These are phyloP conservation scores for Porites rus DNA, from an alignment of 92 coral and sea anemone species.

Conservation along the genomic window DNA sequence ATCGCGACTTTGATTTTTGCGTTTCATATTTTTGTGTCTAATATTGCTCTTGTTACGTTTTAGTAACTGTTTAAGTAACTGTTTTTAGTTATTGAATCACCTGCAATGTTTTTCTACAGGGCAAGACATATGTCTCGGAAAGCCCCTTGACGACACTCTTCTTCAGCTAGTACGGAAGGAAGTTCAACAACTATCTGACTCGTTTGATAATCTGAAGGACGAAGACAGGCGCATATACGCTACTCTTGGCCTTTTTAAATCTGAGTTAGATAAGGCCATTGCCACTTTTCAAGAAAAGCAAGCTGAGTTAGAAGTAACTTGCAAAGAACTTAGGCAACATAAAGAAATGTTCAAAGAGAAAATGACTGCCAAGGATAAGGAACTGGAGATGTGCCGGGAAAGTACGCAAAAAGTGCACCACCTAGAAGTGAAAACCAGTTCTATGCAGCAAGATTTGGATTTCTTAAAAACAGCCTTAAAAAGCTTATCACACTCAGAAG, in stretches of 20 bases:
- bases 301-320: background rate
- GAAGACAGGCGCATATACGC: background rate
- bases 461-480: background rate
- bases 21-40: too few relatives aligned
- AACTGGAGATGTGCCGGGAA: background rate
- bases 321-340: background rate
- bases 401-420: background rate
- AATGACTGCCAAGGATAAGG: too few relatives aligned
- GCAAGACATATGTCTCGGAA: conserved; percentile 48
- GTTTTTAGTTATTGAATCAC: too few relatives aligned
- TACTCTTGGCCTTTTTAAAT: background rate
- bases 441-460: conserved; percentile 7
- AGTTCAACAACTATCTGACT: conserved; percentile 21
- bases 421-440: background rate
- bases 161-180: conserved; percentile 33
- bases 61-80: too few relatives aligned
- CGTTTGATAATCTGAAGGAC: background rate
- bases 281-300: background rate
- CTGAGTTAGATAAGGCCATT: conserved; percentile 4
- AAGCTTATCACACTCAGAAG: background rate
- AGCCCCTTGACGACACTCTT: conserved; percentile 47
- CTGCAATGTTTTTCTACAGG: conserved; percentile 10
- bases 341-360: background rate
- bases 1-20: too few relatives aligned
- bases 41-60: too few relatives aligned